Base-by-base conservation (phyloP, 2,888 invertebrate genomes). In the Chloroclysta siterata region DNA sequence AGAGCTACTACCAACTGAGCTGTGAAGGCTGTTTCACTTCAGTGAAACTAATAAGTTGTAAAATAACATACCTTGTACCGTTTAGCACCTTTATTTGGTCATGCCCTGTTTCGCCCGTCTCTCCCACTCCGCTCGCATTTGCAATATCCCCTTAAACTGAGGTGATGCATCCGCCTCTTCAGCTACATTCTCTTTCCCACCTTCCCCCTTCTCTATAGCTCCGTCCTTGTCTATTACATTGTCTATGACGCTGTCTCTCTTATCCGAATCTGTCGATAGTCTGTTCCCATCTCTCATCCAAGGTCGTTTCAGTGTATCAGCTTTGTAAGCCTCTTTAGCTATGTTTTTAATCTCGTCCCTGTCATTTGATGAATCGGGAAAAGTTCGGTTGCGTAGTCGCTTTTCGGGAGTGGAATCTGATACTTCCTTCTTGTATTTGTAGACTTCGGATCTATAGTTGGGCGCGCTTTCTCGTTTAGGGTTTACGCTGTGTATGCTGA, bases 41-140 rank as follows among this genome's bases (percentile, higher is more conserved):
- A n/a, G n/a, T n/a, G n/a, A n/a, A n/a, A n/a, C n/a, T n/a, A n/a
- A n/a, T n/a, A n/a, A n/a, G n/a, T n/a, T n/a, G n/a, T n/a, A n/a
- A 53, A 53, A 28, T 22, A 39, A 53, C 69, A 69, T 72, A 73
- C 82, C 82, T 85, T 82, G 80, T 80, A 82, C 83, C 79, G 42
- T 33, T 55, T 90, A 91, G 92, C 91, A 91, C 91, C 90, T 82
- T 85, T 88, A 93, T 89, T 94, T 94, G 89, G 94, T 94, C 90
- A 94, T 94, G 74, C 94, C 95, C 85, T 95, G 95, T 85, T 96
- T 95, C 42, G 96, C 96, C 72, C 96, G 91, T 74, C 96, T 94
- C 83, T 96, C 96, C 96, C 96, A 96, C 79, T 96, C 96, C 6
- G 96, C 96, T 62, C 95, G 94, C 78, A 96, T 94, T 78, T 96